A percentile compares a stretch with the other conserved stretches of the same genome.
Conservation (phyloP, 2,888 invertebrate genomes). For the Leptura quadrifasciata region DNA sequence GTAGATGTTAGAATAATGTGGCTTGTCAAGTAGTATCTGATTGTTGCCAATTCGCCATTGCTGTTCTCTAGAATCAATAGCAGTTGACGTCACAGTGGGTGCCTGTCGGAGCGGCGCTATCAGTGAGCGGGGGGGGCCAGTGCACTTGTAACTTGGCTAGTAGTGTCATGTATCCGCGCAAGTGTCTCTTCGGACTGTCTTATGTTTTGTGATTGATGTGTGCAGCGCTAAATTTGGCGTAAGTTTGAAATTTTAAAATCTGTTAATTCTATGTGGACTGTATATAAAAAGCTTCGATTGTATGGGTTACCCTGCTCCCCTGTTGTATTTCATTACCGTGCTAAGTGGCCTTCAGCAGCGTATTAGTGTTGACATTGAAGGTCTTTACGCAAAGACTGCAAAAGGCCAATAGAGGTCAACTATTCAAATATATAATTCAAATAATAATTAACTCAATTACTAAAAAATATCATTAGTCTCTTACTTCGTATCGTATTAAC, state of each 20-base stretch:
- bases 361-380: slow-evolving; percentile 74
- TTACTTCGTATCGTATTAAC: slow-evolving; percentile 39
- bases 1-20: slow-evolving; percentile 36
- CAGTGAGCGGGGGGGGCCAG: slow-evolving; percentile 71
- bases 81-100: slow-evolving; percentile 72
- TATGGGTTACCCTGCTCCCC: slow-evolving; percentile 54
- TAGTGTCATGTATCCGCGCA: slow-evolving; percentile 74
- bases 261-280: slow-evolving; percentile 37
- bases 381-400: slow-evolving; percentile 73
- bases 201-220: slow-evolving; percentile 72
- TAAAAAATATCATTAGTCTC: slow-evolving; percentile 42
- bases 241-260: slow-evolving; percentile 63
- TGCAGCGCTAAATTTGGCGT: slow-evolving; percentile 70
- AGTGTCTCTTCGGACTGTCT: slow-evolving; percentile 72
- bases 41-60: slow-evolving; percentile 69
- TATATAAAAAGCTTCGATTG: slow-evolving; percentile 47
- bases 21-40: slow-evolving; percentile 30
- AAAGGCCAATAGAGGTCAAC: slow-evolving; percentile 74
- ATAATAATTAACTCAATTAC: slow-evolving; percentile 51
- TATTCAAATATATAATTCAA: slow-evolving; percentile 66
- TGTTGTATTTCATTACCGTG: slow-evolving; percentile 67
- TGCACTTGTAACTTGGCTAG: slow-evolving; percentile 75
- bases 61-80: slow-evolving; percentile 72
- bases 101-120: slow-evolving; percentile 70
- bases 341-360: slow-evolving; percentile 73